Base-by-base conservation (phyloP, 2,888 invertebrate species). In the Linyphia triangularis region DNA sequence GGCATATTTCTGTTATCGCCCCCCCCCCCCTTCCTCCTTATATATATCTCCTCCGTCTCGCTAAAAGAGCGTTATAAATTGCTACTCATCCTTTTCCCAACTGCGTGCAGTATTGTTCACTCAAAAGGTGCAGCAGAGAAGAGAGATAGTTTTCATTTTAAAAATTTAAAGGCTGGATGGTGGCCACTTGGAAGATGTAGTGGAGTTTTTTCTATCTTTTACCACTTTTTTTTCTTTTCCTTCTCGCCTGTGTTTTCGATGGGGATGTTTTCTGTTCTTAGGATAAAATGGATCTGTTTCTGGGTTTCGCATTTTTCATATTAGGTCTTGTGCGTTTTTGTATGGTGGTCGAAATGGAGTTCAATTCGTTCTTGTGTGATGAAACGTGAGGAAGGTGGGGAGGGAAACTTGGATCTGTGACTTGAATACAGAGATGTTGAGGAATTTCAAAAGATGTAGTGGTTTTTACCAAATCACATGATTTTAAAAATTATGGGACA, bases 1-100 rank as follows among this genome's bases (percentile, higher is more conserved):
- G 86, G 86, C 86, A 88, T 88, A 88, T 88, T 88, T 81, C 81
- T 88, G 86, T 82, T 88, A 88, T 88, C 86, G 81, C 86, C 72
- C 16, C 33, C 70, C 69, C 59, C 70, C 69, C 59, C 59, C 72
- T 72, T 40, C 72, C 69, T 3, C 51, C n/a, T 51, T 51, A n/a
- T n/a, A 13, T 51, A n/a, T n/a, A 51, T 51, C 69, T 59, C n/a
- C n/a, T 9, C 57, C 70, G 37, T 37, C 70, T 57, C 40, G 37
- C 67, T 75, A 65, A 57, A 75, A 16, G 51, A 86, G 63, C 67
- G 75, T 82, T 81, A 88, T 88, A 88, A 88, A 82, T 88, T 75
- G 86, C 67, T 70, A 19, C 43, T 70, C 51, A 13, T 51, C 72
- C 72, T 16, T 40, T n/a, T n/a, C n/a, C n/a, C n/a, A n/a, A n/a